Conservation (phyloP, 2,888 invertebrate species). For the Tholera decimalis region DNA sequence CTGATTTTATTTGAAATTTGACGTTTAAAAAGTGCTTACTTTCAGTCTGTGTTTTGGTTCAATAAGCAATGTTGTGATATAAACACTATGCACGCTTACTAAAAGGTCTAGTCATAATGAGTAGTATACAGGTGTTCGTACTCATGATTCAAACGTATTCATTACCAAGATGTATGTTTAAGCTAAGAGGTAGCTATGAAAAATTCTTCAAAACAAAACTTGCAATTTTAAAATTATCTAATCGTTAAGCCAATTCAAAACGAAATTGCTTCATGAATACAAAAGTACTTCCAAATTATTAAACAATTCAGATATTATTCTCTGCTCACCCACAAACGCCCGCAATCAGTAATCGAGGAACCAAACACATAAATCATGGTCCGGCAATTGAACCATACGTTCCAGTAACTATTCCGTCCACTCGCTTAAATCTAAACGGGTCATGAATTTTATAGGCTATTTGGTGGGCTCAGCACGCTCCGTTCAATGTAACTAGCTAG, state of each 20-base stretch:
- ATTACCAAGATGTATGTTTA: neutral
- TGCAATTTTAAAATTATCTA: neutral
- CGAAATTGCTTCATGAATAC: neutral
- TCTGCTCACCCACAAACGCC: neutral
- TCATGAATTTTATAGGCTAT: slow-evolving; percentile 78
- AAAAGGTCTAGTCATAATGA: no score
- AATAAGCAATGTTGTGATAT: no score
- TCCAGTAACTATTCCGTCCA: slow-evolving; percentile 51
- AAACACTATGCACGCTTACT: no score
- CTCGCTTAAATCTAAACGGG: slow-evolving; percentile 55
- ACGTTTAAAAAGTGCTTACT: no score
- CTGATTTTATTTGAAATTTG: no score
- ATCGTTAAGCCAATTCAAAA: neutral
- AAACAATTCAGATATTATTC: neutral
- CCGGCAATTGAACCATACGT: slow-evolving; percentile 32
- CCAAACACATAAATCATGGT: slow-evolving; percentile 26
- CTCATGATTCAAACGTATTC: no score
- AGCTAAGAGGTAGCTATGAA: neutral
- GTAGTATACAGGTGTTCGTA: no score
- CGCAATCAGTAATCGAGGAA: slow-evolving; percentile 24
- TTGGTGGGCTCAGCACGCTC: slow-evolving; percentile 75
- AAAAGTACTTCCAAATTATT: neutral
- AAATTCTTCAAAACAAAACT: neutral
- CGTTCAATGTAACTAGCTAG: slow-evolving; percentile 69
- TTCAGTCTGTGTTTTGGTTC: no score